Conservation (phyloP, 2,888 invertebrate genomes). For the Pteria penguin region DNA sequence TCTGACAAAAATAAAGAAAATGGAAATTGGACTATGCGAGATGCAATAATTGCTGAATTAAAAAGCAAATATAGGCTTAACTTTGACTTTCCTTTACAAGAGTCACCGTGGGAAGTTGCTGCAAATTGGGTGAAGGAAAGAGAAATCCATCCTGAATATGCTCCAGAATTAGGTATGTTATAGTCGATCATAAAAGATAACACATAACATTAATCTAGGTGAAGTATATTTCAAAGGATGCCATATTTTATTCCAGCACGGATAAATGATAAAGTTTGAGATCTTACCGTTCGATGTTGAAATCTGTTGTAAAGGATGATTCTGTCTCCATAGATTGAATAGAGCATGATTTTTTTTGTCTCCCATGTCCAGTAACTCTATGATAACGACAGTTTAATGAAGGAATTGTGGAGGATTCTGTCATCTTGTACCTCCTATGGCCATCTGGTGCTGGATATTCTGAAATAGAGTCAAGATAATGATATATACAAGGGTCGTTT, state of each 20-base stretch:
- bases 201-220: too few relatives aligned
- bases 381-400: neutral
- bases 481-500: too few relatives aligned
- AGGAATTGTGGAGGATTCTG: neutral
- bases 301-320: neutral
- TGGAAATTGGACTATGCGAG: slow-evolving; percentile 24
- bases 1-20: neutral
- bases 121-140: slow-evolving; percentile 74
- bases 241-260: too few relatives aligned
- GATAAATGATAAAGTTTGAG: too few relatives aligned
- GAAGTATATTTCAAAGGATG: too few relatives aligned
- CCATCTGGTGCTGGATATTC: neutral
- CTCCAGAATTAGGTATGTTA: slow-evolving; percentile 68
- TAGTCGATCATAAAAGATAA: too few relatives aligned
- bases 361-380: neutral
- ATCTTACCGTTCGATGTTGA: neutral
- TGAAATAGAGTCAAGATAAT: neutral
- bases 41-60: slow-evolving; percentile 49
- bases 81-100: slow-evolving; percentile 43
- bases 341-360: neutral
- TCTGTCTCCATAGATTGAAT: neutral
- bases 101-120: slow-evolving; percentile 74
- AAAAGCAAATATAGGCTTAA: slow-evolving; percentile 57
- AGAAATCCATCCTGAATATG: slow-evolving; percentile 71
- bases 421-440: neutral